These are phyloP conservation scores for Ptychobarbus kaznakovi DNA, from an alignment of 2,797 vertebrate species.

Conservation along the genomic window DNA sequence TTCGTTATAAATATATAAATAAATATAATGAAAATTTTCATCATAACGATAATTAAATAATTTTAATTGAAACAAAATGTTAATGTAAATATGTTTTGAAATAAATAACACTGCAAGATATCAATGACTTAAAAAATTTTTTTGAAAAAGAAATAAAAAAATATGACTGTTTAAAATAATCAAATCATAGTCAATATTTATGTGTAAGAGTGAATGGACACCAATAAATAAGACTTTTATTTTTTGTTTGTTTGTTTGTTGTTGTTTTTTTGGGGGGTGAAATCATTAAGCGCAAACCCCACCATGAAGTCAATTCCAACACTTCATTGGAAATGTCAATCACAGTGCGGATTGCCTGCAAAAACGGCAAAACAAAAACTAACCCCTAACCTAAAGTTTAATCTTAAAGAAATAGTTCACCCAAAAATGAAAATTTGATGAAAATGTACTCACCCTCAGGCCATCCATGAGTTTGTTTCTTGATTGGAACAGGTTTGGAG, in stretches of 20 bases:
- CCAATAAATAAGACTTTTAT: neutral
- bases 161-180: no score
- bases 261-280: neutral
- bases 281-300: neutral
- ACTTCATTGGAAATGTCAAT: neutral
- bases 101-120: neutral
- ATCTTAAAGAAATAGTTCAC: neutral
- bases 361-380: neutral
- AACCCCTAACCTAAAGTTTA: neutral
- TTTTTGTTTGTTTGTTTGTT: no score
- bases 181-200: neutral
- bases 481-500: no score
- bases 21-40: no score
- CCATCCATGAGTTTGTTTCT: neutral
- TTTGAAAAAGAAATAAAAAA: no score
- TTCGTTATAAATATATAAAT: no score
- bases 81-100: neutral
- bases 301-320: neutral
- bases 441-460: neutral
- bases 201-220: neutral
- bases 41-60: neutral
- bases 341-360: neutral
- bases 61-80: neutral
- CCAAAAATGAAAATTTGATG: neutral
- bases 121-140: neutral